Conservation (phyloP, 2,113 vertebrate genomes). For the Prionailurus bengalensis region DNA sequence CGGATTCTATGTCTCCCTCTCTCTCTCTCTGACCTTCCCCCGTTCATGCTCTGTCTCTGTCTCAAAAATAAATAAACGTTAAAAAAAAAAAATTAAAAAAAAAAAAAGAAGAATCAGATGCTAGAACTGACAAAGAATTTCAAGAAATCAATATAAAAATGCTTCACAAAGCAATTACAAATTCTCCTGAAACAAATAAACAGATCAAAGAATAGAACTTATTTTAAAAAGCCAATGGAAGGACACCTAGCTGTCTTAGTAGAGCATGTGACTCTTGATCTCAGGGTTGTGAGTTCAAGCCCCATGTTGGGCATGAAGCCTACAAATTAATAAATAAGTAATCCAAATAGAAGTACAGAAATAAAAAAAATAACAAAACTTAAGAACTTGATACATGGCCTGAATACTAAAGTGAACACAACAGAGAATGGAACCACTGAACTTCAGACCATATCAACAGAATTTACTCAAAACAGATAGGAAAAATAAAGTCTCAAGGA, state of each 20-base stretch:
- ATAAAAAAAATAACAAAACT: background rate
- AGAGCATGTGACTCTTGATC: too few species aligned
- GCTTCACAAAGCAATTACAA: background rate
- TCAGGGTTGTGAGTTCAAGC: background rate
- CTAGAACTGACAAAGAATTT: background rate
- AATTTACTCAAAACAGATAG: background rate
- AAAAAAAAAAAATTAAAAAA: too few species aligned
- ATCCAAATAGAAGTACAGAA: background rate
- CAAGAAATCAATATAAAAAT: background rate
- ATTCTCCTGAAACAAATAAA: background rate
- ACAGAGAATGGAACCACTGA: background rate
- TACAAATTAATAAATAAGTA: too few species aligned
- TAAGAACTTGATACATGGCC: background rate
- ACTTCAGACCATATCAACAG: background rate
- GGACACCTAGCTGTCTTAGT: too few species aligned
- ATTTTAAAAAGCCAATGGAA: background rate
- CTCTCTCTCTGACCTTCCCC: too few species aligned
- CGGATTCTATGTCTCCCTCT: too few species aligned
- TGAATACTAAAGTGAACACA: background rate
- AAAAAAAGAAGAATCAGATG: background rate
- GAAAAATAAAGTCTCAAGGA: background rate
- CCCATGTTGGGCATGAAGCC: background rate
- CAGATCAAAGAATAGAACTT: background rate
- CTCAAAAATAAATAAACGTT: too few species aligned
- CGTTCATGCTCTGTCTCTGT: too few species aligned